Evolutionary conservation across 2,888 invertebrate genomes (phyloP).

Genomic region (Hemaris fuciformis): DNA sequence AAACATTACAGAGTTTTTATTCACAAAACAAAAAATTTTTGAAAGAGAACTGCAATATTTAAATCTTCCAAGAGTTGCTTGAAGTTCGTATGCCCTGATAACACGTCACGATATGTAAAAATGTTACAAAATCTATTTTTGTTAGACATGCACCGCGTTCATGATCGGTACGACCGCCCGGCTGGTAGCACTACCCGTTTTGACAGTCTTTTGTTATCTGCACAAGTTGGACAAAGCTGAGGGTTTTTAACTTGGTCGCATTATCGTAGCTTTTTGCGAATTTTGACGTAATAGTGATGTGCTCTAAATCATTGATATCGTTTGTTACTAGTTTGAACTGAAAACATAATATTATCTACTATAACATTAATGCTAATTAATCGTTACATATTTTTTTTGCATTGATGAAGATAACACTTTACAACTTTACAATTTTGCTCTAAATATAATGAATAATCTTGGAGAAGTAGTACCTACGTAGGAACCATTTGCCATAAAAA

Average conservation of each 20-base stretch:
- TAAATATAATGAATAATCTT: no score
- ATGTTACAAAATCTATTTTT: conserved; percentile 76
- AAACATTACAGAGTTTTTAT: conserved; percentile 83
- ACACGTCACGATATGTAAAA: conserved; percentile 73
- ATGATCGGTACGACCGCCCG: conserved; percentile 65
- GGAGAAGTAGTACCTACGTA: no score
- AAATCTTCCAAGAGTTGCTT: conserved; percentile 45
- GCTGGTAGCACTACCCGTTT: conserved; percentile 41
- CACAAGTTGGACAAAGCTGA: conserved; percentile 16
- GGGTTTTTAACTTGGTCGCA: conserved; percentile 36
- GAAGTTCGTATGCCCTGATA: conserved; percentile 66
- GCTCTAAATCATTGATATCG: neutral
- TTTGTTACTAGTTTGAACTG: neutral
- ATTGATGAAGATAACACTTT: no score
- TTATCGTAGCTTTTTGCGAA: conserved; percentile 27
- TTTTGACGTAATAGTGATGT: conserved; percentile 50
- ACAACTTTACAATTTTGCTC: no score
- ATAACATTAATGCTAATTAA: neutral
- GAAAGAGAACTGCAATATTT: conserved; percentile 51
- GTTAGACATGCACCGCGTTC: conserved; percentile 68
- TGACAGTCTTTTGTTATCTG: conserved; percentile 30
- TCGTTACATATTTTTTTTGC: neutral
- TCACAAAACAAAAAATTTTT: conserved; percentile 52
- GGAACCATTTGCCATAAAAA: no score
- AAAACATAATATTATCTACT: no score